phyloP scores from a whole-genome alignment of 2,113 vertebrate species.

The Microcebus tavaratra region DNA sequence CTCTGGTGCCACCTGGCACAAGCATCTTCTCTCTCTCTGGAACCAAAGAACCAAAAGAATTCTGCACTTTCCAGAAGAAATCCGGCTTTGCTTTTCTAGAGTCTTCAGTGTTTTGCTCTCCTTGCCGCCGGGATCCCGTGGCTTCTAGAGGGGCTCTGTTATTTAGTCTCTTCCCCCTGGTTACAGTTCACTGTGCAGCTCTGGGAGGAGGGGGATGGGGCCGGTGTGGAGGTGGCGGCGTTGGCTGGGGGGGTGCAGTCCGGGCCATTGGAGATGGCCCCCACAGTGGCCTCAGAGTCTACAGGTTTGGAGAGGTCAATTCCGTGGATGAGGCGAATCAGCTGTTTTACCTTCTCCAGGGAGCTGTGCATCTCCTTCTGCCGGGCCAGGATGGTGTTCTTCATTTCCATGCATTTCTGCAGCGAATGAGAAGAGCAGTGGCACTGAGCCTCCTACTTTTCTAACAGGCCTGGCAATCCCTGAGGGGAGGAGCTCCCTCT shows the following conservation, averaged over 20 bases:
- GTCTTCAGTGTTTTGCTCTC: slow-evolving; percentile 84
- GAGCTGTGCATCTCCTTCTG: slow-evolving; percentile 99
- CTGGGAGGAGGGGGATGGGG: slow-evolving; percentile 84
- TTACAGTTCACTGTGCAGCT: slow-evolving; percentile 90
- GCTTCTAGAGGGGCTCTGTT: slow-evolving; percentile 85
- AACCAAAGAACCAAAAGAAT: slow-evolving; percentile 89
- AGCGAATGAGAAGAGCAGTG: slow-evolving; percentile 66
- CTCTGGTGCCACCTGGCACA: slow-evolving; percentile 94
- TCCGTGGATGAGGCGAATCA: slow-evolving; percentile 97
- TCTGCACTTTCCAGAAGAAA: slow-evolving; percentile 90
- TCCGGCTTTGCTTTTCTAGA: slow-evolving; percentile 85
- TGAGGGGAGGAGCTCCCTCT: background rate
- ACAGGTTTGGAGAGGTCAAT: slow-evolving; percentile 94
- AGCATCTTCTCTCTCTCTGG: slow-evolving; percentile 91
- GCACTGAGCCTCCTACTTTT: background rate
- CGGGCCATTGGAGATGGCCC: slow-evolving; percentile 88
- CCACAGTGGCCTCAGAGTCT: slow-evolving; percentile 88
- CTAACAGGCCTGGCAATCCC: background rate
- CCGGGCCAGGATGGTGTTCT: slow-evolving; percentile 95
- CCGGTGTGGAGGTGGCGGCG: slow-evolving; percentile 84
- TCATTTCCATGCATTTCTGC: slow-evolving; percentile 99
- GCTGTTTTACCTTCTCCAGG: slow-evolving; percentile 96
- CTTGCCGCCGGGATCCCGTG: slow-evolving; percentile 79
- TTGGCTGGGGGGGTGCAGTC: slow-evolving; percentile 87
- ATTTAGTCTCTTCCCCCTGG: slow-evolving; percentile 93